Evolutionary conservation across 2,888 invertebrate species (phyloP), one percentile per base, ranked within the genome.

Genomic region (Cheilosia variabilis): DNA sequence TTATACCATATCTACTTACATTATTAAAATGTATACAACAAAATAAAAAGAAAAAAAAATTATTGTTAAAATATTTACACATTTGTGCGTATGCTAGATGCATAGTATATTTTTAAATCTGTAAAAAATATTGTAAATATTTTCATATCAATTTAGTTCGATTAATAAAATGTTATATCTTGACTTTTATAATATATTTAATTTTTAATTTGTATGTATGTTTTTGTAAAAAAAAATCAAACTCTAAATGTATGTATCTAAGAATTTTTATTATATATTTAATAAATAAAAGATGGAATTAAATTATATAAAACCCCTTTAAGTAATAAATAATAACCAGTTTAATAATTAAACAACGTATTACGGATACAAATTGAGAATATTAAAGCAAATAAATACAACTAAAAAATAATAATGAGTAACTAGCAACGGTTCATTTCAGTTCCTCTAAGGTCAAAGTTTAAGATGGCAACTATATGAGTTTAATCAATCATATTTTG

Each of bases 171-270:
- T 45, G 43, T 24, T 71, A 43, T 19, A 22, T 43, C 37, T 34
- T 19, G 31, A 24, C n/a, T 57, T 37, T 57, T 17, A 34, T 57
- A 7, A 19, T 13, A 52, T 43, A 22, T 58, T 50, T 55, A 9
- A 7, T 66, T 53, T 37, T 53, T 68, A 55, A 43, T 24, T 34
- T 55, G 27, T 41, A 57, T 58, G 24, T 78, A 57, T 62, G 69
- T 71, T 71, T 41, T 27, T 78, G 71, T 78, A 71, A 47, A 69
- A 53, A 60, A 34, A 62, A 37, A 65, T 58, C 41, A 71, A 71
- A 58, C 55, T 78, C 71, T 78, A 10, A 58, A 78, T 78, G 65
- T 71, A 78, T 71, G 65, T 65, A 71, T 78, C 62, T 71, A 78
- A 27, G 60, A 50, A 78, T 71, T 71, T 69, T 77, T 69, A 69